phyloP scores from a whole-genome alignment of 2,113 vertebrate genomes.

The Cichladusa arquata region DNA sequence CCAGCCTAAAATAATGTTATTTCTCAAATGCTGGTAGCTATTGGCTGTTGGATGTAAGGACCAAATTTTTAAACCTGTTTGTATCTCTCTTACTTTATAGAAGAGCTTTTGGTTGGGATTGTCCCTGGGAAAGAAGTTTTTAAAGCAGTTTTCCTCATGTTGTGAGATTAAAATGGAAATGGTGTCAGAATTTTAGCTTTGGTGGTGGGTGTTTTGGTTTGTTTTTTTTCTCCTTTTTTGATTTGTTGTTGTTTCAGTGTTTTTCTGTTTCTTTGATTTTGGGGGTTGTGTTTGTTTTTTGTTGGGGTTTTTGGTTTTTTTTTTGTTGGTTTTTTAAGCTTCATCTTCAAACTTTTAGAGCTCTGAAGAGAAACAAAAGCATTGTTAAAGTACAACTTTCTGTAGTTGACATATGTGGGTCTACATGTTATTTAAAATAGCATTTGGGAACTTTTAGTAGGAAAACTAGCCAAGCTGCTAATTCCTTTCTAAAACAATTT shows the following conservation, averaged over 20 bases:
- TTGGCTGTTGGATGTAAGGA: not conserved
- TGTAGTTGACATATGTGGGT: not conserved
- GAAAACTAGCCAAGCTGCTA: not conserved
- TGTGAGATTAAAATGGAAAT: not conserved
- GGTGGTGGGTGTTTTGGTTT: rapidly evolving
- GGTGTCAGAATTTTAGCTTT: not conserved
- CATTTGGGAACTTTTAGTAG: not conserved
- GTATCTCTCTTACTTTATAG: not conserved
- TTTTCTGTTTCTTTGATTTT: not conserved
- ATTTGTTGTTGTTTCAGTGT: not conserved
- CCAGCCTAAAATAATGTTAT: not conserved
- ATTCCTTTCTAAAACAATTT: not conserved
- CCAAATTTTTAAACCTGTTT: not conserved
- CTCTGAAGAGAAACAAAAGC: not conserved
- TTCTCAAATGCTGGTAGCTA: not conserved
- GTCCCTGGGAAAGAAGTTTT: not conserved
- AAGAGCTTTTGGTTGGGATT: not conserved
- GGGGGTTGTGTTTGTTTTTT: rapidly evolving
- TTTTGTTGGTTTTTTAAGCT: not conserved
- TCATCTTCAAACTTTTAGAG: not conserved
- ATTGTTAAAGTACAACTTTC: not conserved
- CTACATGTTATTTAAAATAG: not conserved
- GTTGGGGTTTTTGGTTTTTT: not conserved
- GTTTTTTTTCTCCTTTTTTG: not conserved
- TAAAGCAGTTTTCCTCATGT: not conserved